Evolutionary conservation across 2,888 invertebrate genomes (phyloP).

Genomic region (Busseola fusca): DNA sequence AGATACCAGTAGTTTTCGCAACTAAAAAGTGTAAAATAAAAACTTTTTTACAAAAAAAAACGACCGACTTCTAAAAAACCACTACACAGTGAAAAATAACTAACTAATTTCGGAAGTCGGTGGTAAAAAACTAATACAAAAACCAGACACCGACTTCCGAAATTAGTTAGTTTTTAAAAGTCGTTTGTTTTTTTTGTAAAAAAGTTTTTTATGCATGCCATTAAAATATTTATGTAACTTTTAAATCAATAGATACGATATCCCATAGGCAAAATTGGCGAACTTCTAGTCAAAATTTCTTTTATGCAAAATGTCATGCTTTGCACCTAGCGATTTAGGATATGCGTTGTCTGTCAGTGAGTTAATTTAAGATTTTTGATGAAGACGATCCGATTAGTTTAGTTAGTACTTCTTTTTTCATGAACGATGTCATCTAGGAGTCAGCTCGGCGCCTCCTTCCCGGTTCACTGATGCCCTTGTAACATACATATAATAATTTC

Average conservation of each 20-base stretch:
- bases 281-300: neutral
- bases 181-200: too few relatives aligned
- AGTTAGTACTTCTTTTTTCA: conserved; percentile 2
- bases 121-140: too few relatives aligned
- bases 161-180: too few relatives aligned
- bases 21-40: too few relatives aligned
- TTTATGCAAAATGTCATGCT: neutral
- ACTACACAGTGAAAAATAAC: too few relatives aligned
- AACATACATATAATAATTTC: conserved; percentile 51
- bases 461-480: conserved; percentile 55
- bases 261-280: neutral
- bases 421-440: conserved; percentile 19
- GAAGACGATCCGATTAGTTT: neutral
- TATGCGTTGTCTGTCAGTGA: neutral
- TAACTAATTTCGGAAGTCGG: too few relatives aligned
- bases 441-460: conserved; percentile 37
- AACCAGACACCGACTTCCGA: too few relatives aligned
- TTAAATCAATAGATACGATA: neutral
- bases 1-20: too few relatives aligned
- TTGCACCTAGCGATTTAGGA: neutral
- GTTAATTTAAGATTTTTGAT: neutral
- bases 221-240: neutral
- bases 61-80: too few relatives aligned
- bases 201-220: too few relatives aligned
- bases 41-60: too few relatives aligned